Percentiles rank a stretch among this genome's conserved stretches.
Evolutionary conservation across 2,797 vertebrate species (phyloP).

Genomic region (Thunnus albacares): DNA sequence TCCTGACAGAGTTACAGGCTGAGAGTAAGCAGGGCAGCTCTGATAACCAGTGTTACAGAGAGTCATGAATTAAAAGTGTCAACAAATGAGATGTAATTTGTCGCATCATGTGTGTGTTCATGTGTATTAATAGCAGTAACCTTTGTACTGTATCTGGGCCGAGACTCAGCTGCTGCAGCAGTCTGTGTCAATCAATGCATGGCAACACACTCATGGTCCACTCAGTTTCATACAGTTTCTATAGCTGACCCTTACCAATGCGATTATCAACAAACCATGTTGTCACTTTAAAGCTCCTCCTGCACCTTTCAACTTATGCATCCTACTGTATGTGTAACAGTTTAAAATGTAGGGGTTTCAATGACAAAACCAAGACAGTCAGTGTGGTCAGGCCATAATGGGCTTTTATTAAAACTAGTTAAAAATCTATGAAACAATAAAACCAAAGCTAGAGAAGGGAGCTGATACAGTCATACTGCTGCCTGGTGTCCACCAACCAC

Average conservation of each 20-base stretch:
- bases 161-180: conserved; percentile 77
- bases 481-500: too few species aligned
- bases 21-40: not conserved
- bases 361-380: not conserved
- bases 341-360: too few species aligned
- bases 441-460: not conserved
- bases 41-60: conserved; percentile 10
- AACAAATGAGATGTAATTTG: conserved; percentile 33
- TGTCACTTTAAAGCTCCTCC: not conserved
- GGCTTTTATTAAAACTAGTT: not conserved
- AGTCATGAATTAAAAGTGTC: conserved; percentile 20
- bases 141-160: conserved; percentile 73
- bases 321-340: not conserved
- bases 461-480: too few species aligned
- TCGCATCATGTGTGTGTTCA: conserved; percentile 26
- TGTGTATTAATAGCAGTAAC: conserved; percentile 80
- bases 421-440: too few species aligned
- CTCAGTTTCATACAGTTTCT: not conserved
- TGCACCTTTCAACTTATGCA: not conserved
- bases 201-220: not conserved
- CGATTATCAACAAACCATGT: not conserved
- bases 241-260: not conserved
- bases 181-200: conserved; percentile 76
- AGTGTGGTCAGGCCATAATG: not conserved
- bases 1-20: not conserved